Conservation (phyloP, 2,888 invertebrate genomes). For the Homarus gammarus region DNA sequence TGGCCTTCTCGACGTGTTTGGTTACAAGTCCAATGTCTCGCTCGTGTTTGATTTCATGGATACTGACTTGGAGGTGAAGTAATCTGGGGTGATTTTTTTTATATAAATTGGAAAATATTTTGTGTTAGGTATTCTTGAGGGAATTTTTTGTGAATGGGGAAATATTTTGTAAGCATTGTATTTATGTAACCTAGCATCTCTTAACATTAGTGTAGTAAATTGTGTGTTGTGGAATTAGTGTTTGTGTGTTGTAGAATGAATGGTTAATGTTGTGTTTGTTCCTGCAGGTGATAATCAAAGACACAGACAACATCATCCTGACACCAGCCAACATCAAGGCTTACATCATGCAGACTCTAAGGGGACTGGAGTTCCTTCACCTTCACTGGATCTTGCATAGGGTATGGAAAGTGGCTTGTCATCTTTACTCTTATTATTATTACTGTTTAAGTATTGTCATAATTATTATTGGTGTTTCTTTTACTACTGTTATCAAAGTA, state of each 20-base stretch:
- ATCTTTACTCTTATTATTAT: not conserved
- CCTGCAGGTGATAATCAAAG: conserved; percentile 84
- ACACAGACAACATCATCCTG: conserved; percentile 88
- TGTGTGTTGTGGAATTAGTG: too few relatives aligned
- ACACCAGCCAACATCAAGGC: conserved; percentile 96
- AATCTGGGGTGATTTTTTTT: conserved; percentile 70
- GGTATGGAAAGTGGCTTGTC: conserved; percentile 25
- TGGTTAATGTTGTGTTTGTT: conserved; percentile 75
- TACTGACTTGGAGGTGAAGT: conserved; percentile 94
- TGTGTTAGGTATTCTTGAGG: not conserved
- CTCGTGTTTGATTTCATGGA: conserved; percentile 99
- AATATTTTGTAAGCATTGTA: not conserved
- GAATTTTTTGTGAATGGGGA: too few relatives aligned
- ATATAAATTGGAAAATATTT: not conserved
- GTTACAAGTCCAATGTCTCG: conserved; percentile 98
- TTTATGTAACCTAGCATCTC: too few relatives aligned
- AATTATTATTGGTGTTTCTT: too few relatives aligned
- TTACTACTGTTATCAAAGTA: too few relatives aligned
- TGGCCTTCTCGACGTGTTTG: conserved; percentile 95
- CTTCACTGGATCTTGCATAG: conserved; percentile 95
- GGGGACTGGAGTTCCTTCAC: conserved; percentile 96
- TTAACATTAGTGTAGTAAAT: too few relatives aligned
- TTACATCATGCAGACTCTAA: conserved; percentile 95
- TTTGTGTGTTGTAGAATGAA: not conserved
- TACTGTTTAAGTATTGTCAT: not conserved